Base-by-base conservation (phyloP, 2,113 vertebrate species). In the Corythoichthys haematopterus region DNA sequence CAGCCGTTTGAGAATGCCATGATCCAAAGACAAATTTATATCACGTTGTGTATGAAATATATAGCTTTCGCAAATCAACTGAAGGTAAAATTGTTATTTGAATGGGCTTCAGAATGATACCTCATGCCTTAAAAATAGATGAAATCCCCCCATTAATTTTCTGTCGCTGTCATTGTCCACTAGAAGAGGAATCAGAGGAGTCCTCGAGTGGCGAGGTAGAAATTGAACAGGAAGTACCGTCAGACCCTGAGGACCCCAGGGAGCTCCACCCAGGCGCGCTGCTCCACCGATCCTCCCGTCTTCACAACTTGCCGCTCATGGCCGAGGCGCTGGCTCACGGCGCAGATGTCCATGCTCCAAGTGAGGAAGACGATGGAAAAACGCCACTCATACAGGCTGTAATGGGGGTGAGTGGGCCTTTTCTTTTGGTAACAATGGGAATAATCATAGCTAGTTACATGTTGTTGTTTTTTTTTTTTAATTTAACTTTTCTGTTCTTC, bases 351-450 rank as follows among this genome's bases (percentile, higher is more conserved):
- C 98, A 98, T 68, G 92, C 91, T 72, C 84, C 93, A 47, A 92
- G 91, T 0, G 60, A 87, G 36, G 95, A 95, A 69, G 93, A 96
- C 77, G 91, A 94, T 70, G 93, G 93, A 69, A 91, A 91, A 72
- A 98, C 94, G 0, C 92, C 97, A 0, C 93, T 98, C 68, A 97
- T 99, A 80, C 96, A 98, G 87, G 95, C 96, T 0, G 96, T 99
- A 9, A 77, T 87, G 57, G 96, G 96, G 94, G 96, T 99, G 89
- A 85, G 96, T 58, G 5, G 33, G 14, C 2, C 12, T 53, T 63
- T 51, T 9, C 46, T 43, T 6, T 16, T 13, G 57, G 6, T 11
- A 7, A 3, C 2, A 6, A 14, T n/a, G 15, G 59, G 7, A 43
- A 15, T 7, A 57, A 57, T 33, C 20, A 9, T 4, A 35, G 33